Conservation (phyloP, 2,888 invertebrate species). For the Microplitis manilae region DNA sequence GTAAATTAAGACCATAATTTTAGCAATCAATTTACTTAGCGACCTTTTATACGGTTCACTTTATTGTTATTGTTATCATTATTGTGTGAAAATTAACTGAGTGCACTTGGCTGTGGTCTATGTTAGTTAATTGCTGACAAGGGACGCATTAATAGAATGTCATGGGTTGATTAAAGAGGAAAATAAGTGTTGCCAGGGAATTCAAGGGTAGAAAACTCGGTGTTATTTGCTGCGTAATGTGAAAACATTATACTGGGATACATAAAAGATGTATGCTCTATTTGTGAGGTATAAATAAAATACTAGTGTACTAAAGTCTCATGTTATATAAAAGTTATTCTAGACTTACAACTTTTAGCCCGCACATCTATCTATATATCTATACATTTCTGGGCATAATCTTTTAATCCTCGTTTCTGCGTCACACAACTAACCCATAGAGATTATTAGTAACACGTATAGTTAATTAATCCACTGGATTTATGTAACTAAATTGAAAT, state of each 20-base stretch:
- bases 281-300: background rate
- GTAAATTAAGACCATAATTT: conserved; percentile 7
- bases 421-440: conserved; percentile 45
- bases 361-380: conserved; percentile 43
- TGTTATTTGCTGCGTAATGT: conserved; percentile 60
- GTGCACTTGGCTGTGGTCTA: conserved; percentile 55
- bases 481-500: conserved; percentile 25
- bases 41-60: background rate
- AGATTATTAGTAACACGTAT: conserved; percentile 44
- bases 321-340: conserved; percentile 48
- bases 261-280: background rate
- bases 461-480: conserved; percentile 38
- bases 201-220: conserved; percentile 38
- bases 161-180: conserved; percentile 15
- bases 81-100: conserved; percentile 9
- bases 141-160: conserved; percentile 57
- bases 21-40: conserved; percentile 1
- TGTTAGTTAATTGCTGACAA: conserved; percentile 60
- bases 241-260: conserved; percentile 50
- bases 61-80: background rate
- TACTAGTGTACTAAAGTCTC: conserved; percentile 23
- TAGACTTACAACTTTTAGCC: conserved; percentile 50
- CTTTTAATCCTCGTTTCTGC: conserved; percentile 59
- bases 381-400: conserved; percentile 57
- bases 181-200: conserved; percentile 38